Evolutionary conservation across 2,888 invertebrate genomes (phyloP).

Genomic region (Chloroclystis v-ata): DNA sequence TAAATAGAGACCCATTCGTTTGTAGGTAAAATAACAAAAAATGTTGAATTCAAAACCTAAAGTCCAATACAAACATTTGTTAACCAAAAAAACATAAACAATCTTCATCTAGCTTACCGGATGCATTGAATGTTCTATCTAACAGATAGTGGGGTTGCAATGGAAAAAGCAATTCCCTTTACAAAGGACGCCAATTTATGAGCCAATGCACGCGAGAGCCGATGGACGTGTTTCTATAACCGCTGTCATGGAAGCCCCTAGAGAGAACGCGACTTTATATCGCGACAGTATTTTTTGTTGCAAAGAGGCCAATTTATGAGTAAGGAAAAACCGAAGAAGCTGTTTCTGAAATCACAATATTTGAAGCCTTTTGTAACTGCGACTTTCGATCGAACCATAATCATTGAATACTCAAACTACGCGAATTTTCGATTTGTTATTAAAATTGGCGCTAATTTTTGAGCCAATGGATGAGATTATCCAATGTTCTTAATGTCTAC

Average conservation of each 20-base stretch:
- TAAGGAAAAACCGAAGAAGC: too few species aligned
- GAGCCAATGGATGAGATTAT: too few species aligned
- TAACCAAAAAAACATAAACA: not conserved
- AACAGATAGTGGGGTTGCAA: slow-evolving; percentile 36
- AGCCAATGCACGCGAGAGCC: slow-evolving; percentile 44
- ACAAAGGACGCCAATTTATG: slow-evolving; percentile 65
- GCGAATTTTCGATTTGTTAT: too few species aligned
- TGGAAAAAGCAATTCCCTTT: slow-evolving; percentile 62
- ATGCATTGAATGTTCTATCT: slow-evolving; percentile 30
- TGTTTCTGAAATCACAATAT: too few species aligned
- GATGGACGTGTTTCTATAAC: slow-evolving; percentile 20
- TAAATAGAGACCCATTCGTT: too few species aligned
- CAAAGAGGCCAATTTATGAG: not conserved
- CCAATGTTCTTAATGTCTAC: too few species aligned
- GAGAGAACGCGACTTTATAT: not conserved
- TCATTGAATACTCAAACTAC: too few species aligned
- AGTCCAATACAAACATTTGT: not conserved
- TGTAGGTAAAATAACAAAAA: too few species aligned
- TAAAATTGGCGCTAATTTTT: too few species aligned
- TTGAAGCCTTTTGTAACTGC: too few species aligned
- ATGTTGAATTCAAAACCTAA: too few species aligned
- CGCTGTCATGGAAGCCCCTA: not conserved
- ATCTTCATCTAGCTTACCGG: slow-evolving; percentile 24
- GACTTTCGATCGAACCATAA: too few species aligned
- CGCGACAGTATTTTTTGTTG: not conserved